A percentile compares a stretch with the other conserved stretches of the same genome.
Evolutionary conservation across 2,113 vertebrate genomes (phyloP).

Genomic region (Dasyurus viverrinus): DNA sequence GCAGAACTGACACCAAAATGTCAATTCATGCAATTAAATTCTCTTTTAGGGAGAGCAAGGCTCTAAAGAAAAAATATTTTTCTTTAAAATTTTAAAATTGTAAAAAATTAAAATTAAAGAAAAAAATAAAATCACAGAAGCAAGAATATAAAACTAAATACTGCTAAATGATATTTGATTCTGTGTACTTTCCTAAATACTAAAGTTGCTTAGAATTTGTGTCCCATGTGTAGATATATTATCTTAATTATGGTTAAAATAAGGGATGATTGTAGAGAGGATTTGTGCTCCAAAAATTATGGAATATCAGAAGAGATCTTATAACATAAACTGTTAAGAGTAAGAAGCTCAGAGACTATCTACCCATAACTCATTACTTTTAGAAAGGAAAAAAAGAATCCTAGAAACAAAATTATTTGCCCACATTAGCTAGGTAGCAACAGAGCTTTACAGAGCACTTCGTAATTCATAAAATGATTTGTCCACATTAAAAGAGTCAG

Average conservation of each 20-base stretch:
- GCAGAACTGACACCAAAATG: slow-evolving; percentile 48
- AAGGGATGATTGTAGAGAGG: background rate
- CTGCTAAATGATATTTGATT: slow-evolving; percentile 50
- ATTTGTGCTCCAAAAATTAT: background rate
- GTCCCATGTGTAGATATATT: slow-evolving; percentile 12
- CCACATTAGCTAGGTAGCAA: too few relatives aligned
- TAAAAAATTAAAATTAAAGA: too few relatives aligned
- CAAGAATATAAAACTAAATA: slow-evolving; percentile 27
- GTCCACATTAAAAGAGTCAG: background rate
- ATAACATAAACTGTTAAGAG: background rate
- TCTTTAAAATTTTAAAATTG: too few relatives aligned
- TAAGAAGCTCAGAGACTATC: background rate
- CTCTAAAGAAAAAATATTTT: slow-evolving; percentile 29
- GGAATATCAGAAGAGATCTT: background rate
- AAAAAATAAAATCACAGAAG: slow-evolving; percentile 21
- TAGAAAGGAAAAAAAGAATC: background rate
- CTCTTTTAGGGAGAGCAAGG: background rate
- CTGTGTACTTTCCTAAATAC: slow-evolving; percentile 52
- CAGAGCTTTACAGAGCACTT: too few relatives aligned
- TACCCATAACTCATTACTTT: background rate
- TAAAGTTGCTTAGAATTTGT: slow-evolving; percentile 25
- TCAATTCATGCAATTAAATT: slow-evolving; percentile 35
- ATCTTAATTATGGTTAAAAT: slow-evolving; percentile 30
- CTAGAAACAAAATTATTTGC: background rate
- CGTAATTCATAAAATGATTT: background rate